Percentiles rank a stretch among this genome's conserved stretches.
Evolutionary conservation across 35 echinoderm and acorn worm species (phyloP).

Genomic region (Hemicentrotus pulcherrimus): DNA sequence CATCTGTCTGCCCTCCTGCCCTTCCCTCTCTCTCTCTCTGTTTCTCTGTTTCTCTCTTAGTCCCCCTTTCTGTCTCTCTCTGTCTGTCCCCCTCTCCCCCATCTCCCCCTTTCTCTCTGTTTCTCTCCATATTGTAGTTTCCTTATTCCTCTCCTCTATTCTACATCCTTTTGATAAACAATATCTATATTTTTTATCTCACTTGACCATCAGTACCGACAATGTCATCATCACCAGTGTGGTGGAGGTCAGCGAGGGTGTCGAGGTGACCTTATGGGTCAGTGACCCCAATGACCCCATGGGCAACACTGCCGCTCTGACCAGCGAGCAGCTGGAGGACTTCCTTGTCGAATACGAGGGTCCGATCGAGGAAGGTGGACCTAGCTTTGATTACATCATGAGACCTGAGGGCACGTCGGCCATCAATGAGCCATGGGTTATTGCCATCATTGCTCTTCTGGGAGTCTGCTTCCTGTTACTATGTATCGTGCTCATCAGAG

Average conservation of each 20-base stretch:
- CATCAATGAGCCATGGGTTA: conserved; percentile 70
- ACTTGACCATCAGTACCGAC: conserved; percentile 46
- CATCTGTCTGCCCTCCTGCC: too few species aligned
- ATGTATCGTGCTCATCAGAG: conserved; percentile 58
- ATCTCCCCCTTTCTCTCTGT: too few species aligned
- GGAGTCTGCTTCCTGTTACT: conserved; percentile 66
- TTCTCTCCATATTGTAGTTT: too few species aligned
- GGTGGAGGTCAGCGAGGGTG: conserved; percentile 42
- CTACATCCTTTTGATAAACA: neutral
- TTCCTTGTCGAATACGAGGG: conserved; percentile 49
- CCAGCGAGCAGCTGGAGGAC: conserved; percentile 55
- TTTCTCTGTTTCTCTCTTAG: too few species aligned
- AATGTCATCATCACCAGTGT: conserved; percentile 59
- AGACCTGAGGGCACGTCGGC: neutral
- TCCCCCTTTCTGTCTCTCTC: neutral
- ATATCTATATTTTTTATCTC: neutral
- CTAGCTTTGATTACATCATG: conserved; percentile 66
- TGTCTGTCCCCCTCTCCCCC: too few species aligned
- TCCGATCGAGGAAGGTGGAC: conserved; percentile 55
- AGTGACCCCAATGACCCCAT: conserved; percentile 69
- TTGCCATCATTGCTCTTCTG: conserved; percentile 45
- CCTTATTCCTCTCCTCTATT: neutral
- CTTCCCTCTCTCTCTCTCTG: too few species aligned
- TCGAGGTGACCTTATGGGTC: conserved; percentile 85
- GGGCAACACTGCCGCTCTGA: conserved; percentile 51